Conservation (phyloP, 2,888 invertebrate species). For the Oeneis ivallda region DNA sequence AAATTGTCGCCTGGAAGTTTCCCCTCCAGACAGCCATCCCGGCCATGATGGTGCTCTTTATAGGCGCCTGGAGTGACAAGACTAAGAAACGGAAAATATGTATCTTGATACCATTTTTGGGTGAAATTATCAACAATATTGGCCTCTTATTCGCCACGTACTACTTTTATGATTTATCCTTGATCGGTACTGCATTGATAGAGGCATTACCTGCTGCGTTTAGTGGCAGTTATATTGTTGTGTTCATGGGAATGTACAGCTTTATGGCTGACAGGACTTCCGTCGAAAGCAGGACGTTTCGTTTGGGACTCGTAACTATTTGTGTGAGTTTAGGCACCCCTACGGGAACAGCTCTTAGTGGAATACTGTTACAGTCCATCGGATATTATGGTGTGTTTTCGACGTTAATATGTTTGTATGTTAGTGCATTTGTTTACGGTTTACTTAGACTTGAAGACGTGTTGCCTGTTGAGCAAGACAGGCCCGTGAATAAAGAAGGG, state of each 20-base stretch:
- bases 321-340: constrained; percentile 78
- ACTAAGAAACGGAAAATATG: constrained; percentile 82
- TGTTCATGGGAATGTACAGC: constrained; percentile 83
- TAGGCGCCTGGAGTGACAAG: constrained; percentile 84
- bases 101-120: constrained; percentile 80
- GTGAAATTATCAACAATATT: constrained; percentile 78
- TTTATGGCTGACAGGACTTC: constrained; percentile 83
- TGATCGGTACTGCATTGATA: constrained; percentile 75
- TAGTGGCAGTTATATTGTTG: constrained; percentile 82
- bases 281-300: constrained; percentile 82
- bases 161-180: constrained; percentile 78
- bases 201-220: constrained; percentile 82
- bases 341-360: constrained; percentile 78
- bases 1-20: constrained; percentile 82
- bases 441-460: constrained; percentile 68
- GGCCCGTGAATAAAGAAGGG: constrained; percentile 40
- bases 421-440: constrained; percentile 64
- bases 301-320: constrained; percentile 83
- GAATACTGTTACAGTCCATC: constrained; percentile 66
- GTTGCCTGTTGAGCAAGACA: constrained; percentile 42
- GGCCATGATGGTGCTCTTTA: constrained; percentile 79
- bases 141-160: constrained; percentile 80
- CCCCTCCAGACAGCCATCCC: constrained; percentile 82
- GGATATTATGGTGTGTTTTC: constrained; percentile 77
- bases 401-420: constrained; percentile 60